These are phyloP conservation scores for Pristionchus japonicus DNA, from an alignment of 2,888 invertebrate species.

Conservation along the genomic window DNA sequence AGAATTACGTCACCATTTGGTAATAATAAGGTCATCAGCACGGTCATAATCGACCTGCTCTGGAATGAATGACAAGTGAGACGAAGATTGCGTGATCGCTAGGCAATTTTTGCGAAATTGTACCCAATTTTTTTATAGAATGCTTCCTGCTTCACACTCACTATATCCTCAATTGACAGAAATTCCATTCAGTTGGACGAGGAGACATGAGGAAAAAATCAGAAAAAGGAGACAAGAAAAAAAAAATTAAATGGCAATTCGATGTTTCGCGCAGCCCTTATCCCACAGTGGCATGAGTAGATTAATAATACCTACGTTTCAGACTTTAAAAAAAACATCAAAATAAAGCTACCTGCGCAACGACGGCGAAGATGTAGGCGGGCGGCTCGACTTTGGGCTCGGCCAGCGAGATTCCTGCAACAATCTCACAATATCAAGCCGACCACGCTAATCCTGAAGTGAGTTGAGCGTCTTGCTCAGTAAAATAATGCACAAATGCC, in stretches of 20 bases:
- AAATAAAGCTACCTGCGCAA: conserved; percentile 14
- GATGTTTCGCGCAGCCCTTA: not conserved
- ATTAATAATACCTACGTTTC: conserved; percentile 76
- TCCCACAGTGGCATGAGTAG: not conserved
- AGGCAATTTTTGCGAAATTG: not conserved
- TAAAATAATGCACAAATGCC: too few species aligned
- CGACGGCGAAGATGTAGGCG: conserved; percentile 89
- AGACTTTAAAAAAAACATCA: not conserved
- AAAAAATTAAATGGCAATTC: not conserved
- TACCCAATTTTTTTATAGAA: too few species aligned
- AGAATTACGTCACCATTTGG: not conserved
- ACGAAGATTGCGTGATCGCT: too few species aligned
- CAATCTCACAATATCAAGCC: not conserved
- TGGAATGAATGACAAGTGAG: too few species aligned
- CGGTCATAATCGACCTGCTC: too few species aligned
- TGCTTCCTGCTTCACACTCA: too few species aligned
- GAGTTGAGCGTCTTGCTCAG: too few species aligned
- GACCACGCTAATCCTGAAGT: too few species aligned
- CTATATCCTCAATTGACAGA: too few species aligned
- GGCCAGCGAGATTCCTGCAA: conserved; percentile 76
- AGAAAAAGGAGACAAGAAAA: not conserved
- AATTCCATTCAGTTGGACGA: too few species aligned
- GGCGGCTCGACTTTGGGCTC: conserved; percentile 91
- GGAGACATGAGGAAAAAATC: too few species aligned
- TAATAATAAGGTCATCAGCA: too few species aligned